Evolutionary conservation across 2,797 vertebrate species (phyloP).

Genomic region (Loriculus beryllinus): DNA sequence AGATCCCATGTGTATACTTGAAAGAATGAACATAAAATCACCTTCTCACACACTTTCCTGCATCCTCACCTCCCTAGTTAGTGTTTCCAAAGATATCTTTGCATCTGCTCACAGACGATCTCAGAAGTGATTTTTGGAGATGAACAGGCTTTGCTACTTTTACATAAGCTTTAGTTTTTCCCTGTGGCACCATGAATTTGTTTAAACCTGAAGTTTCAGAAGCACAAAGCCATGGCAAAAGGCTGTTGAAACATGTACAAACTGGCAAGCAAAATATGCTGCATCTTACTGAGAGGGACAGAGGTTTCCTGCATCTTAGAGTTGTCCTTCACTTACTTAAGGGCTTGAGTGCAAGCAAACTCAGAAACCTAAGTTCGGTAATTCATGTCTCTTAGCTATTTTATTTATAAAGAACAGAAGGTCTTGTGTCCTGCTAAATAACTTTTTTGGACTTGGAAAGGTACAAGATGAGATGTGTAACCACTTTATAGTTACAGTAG

Average conservation of each 20-base stretch:
- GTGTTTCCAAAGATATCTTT: conserved; percentile 32
- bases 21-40: neutral
- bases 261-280: neutral
- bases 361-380: neutral
- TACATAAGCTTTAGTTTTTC: conserved; percentile 3
- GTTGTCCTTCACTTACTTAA: neutral
- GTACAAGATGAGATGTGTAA: neutral
- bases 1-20: neutral
- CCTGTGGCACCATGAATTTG: conserved; percentile 24
- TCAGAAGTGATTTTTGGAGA: neutral
- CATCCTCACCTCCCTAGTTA: neutral
- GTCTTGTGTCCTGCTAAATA: neutral
- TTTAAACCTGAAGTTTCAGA: conserved; percentile 47
- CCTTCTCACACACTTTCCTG: neutral
- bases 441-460: neutral
- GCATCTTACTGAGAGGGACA: neutral
- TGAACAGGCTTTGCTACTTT: conserved; percentile 30
- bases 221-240: neutral
- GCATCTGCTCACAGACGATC: neutral
- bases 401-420: neutral
- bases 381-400: neutral
- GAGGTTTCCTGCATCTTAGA: neutral
- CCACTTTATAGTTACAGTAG: neutral
- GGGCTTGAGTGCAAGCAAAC: neutral
- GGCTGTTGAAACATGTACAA: conserved; percentile 8